Base-by-base conservation (phyloP, 1,140 invertebrate species). In the Cyphomyrmex costatus region DNA sequence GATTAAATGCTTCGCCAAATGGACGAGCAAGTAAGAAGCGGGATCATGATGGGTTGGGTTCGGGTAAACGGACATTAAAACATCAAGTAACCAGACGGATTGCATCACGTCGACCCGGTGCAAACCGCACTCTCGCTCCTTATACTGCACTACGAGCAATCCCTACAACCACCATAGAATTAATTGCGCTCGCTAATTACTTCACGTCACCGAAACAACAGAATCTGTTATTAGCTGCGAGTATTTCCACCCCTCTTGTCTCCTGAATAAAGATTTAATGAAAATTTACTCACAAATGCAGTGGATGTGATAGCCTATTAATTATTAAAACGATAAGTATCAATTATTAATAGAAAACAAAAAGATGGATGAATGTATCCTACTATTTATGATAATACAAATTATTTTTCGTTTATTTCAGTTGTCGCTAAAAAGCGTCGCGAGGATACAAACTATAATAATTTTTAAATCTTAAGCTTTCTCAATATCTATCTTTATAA, bases 131-230 rank as follows among this genome's bases (percentile, higher is more conserved):
- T 89, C 89, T 82, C 84, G 63, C 49, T 70, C 85, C 51, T 85
- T 68, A 83, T 53, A 78, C 83, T 53, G 74, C 77, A 61, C 71
- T 46, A 82, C 36, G 63, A 21, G 71, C 87, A 89, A 90, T 85
- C 90, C 77, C 87, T 73, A 68, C 65, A 89, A 87, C 91, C 85
- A 63, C 92, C 61, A 53, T 76, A 83, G 86, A 92, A 93, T 92
- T 92, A 92, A 93, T 93, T 93, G 90, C 88, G 71, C 63, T 85
- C 74, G 78, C 90, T 92, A 91, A 92, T 92, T 92, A 93, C 86
- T 84, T 85, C 87, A 36, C 83, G 85, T 88, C 73, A 61, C 63
- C 70, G 78, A 90, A 91, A 92, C 87, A 86, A 77, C 65, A 80
- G 88, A 92, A 88, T 92, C 85, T 84, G 77, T 92, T 91, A 91